Conservation (phyloP, 2,113 vertebrate genomes). For the Hiodon alosoides region DNA sequence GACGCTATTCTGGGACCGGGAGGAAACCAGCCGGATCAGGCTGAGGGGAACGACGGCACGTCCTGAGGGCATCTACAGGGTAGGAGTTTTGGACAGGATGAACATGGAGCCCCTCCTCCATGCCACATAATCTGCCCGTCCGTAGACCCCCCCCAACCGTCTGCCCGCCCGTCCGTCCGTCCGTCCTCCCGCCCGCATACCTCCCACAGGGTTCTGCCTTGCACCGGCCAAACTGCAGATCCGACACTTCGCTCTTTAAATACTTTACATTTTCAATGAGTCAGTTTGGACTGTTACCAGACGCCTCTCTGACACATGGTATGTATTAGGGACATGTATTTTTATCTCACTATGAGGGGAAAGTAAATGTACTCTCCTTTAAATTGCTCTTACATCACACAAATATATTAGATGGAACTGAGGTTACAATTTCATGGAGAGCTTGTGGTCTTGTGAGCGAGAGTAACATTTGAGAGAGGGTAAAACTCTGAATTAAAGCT, state of each 20-base stretch:
- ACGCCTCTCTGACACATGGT: slow-evolving; percentile 48
- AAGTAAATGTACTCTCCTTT: not conserved
- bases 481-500: slow-evolving; percentile 39
- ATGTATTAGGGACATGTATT: slow-evolving; percentile 57
- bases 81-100: slow-evolving; percentile 23
- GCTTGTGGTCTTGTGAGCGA: slow-evolving; percentile 41
- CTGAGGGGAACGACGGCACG: not conserved
- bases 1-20: slow-evolving; percentile 34
- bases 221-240: slow-evolving; percentile 7
- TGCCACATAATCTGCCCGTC: not conserved
- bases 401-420: no score
- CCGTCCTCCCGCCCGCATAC: no score
- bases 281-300: slow-evolving; percentile 48
- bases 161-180: no score
- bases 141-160: slow-evolving; percentile 7
- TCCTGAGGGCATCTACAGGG: no score
- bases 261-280: slow-evolving; percentile 16
- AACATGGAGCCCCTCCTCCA: not conserved
- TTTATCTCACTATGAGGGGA: slow-evolving; percentile 45
- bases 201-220: no score
- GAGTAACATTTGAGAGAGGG: slow-evolving; percentile 35
- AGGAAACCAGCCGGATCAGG: slow-evolving; percentile 23
- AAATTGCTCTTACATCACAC: no score
- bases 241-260: slow-evolving; percentile 29
- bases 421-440: no score